Evolutionary conservation across 2,888 invertebrate genomes (phyloP), one percentile per base, ranked within the genome.

Genomic region (Dione juno): DNA sequence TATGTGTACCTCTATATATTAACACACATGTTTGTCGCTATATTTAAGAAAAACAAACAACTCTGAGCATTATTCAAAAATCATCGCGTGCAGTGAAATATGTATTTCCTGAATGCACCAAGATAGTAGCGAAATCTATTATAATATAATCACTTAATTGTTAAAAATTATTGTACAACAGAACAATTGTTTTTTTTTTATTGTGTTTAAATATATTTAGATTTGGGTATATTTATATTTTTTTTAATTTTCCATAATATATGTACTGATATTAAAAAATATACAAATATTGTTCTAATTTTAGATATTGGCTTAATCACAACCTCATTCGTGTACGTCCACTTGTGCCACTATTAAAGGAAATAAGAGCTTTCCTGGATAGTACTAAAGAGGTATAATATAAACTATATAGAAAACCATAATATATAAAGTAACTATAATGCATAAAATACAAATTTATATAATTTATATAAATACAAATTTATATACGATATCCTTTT

Each of bases 271-370:
- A 28, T 28, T 3, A 6, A 43, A 14, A 9, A 28, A n/a, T 28
- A 8, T 43, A 43, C n/a, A 16, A 9, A 14, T n/a, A 10, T 37
- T 6, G 1, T 16, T 37, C 0, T 40, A 0, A 40, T 57, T 57
- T 57, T 16, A 95, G 96, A 76, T 96, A 96, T 83, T 96, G 95
- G 95, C 89, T 96, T 69, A 96, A 96, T 83, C 96, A 96, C 84
- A 96, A 96, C 82, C 89, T 96, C 81, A 94, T 96, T 71, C 92
- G 95, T 80, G 94, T 97, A 71, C 94, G 95, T 79, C 96, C 95
- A 66, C 87, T 97, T 61, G 84, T 94, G 9, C 94, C 94, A 0
- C 88, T 96, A 41, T 87, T 97, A n/a, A 93, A 91, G 77, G 95
- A 97, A 84, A 94, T 97, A 14, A 94, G 94, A 77, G 93, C 93